Evolutionary conservation across 2,113 vertebrate species (phyloP), one percentile per base, ranked within the genome.

Genomic region (Channa maculata): DNA sequence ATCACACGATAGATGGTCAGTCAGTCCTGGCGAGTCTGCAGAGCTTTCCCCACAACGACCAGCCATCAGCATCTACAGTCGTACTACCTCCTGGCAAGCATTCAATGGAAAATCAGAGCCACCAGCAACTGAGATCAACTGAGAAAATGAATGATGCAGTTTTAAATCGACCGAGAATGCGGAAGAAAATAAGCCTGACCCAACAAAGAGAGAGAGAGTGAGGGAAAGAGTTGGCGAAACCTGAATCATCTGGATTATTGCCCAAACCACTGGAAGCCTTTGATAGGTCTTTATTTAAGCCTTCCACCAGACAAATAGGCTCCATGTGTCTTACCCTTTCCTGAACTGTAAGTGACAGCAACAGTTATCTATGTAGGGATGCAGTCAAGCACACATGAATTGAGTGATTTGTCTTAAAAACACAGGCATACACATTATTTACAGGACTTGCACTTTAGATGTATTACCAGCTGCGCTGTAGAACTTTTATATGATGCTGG

Each of bases 321-420:
- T 89, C 88, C 89, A 78, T 86, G 91, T 91, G 89, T 93, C 92
- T 87, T 87, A 90, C 85, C 89, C 89, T 80, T 84, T 87, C 89
- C 88, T 85, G 83, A 91, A 91, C 91, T 93, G 92, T 93, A 93
- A 93, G 92, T 93, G 88, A 91, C 87, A 91, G 87, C 90, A 87
- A 85, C 90, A 89, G 85, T 86, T 86, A 86, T 62, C 37, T 88
- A 84, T 85, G 67, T 91, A 91, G 88, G 86, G 83, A 83, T 72
- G 77, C 87, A 91, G 87, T 72, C 72, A 81, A 86, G 82, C 83
- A 88, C 89, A 86, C 66, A 74, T 45, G 50, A 84, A 71, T 77
- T 75, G 50, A 86, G 66, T 75, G 49, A 89, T 86, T 82, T 87
- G 79, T 83, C 59, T 43, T 50, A 58, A 39, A 77, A 75, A 76